Percentiles rank a stretch among this genome's conserved stretches.
Evolutionary conservation across 2,113 vertebrate genomes (phyloP).

Genomic region (Gallinago jamesoni): DNA sequence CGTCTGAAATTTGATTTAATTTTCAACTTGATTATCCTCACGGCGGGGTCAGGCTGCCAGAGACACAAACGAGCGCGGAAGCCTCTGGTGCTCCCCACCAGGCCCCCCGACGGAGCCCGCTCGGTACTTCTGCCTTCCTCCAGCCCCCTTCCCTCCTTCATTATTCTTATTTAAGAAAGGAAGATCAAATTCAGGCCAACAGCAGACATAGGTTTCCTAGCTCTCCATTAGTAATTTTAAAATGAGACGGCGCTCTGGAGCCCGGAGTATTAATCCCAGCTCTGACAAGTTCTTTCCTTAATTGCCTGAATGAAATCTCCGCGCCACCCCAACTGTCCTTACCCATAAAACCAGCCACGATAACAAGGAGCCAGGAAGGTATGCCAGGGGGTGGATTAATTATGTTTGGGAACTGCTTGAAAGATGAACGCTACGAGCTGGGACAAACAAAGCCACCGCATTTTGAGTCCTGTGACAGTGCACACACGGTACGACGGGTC

Average conservation of each 20-base stretch:
- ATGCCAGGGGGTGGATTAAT: not conserved
- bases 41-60: constrained; percentile 44
- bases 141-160: not conserved
- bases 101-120: not conserved
- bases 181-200: not conserved
- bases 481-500: rapidly evolving
- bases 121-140: not conserved
- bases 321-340: not conserved
- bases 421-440: not conserved
- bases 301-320: not conserved
- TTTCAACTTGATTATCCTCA: constrained; percentile 70
- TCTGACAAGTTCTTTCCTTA: not conserved
- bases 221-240: constrained; percentile 14
- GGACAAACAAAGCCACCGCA: not conserved
- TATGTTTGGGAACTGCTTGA: constrained; percentile 17
- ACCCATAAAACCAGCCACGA: not conserved
- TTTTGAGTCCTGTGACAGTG: not conserved
- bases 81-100: not conserved
- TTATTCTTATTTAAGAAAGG: constrained; percentile 4
- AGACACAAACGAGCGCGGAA: not conserved
- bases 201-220: not conserved
- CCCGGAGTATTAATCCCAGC: not conserved
- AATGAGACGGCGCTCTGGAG: constrained; percentile 19
- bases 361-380: not conserved
- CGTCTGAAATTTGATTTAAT: constrained; percentile 76